Conservation (phyloP, 2,113 vertebrate genomes). For the Podocnemis expansa region DNA sequence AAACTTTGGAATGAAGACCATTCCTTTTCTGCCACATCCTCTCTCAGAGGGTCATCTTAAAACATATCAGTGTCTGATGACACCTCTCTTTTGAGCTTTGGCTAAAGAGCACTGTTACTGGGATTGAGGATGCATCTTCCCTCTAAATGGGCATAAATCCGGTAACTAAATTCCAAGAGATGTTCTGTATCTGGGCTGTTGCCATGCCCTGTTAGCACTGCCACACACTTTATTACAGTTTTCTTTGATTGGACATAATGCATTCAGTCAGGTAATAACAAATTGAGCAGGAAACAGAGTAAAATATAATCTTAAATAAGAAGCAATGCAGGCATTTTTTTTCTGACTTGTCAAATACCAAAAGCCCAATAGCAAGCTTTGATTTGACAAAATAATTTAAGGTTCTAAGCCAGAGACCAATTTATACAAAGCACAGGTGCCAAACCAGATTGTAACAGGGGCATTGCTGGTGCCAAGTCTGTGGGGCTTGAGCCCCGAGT, state of each 20-base stretch:
- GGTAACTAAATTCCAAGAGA: background rate
- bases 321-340: background rate
- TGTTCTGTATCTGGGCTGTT: background rate
- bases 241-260: background rate
- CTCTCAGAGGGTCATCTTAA: background rate
- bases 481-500: no score
- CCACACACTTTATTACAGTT: background rate
- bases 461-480: no score
- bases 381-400: background rate
- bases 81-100: background rate
- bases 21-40: background rate
- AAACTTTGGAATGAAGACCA: background rate
- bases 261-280: background rate
- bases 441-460: no score
- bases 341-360: background rate
- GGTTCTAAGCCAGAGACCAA: background rate
- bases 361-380: background rate
- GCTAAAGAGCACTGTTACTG: background rate
- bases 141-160: background rate
- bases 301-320: background rate
- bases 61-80: background rate
- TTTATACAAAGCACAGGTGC: no score
- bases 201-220: background rate
- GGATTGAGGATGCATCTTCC: background rate
- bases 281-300: background rate